phyloP scores from a whole-genome alignment of 2,113 vertebrate genomes.

The Pelodiscus sinensis region DNA sequence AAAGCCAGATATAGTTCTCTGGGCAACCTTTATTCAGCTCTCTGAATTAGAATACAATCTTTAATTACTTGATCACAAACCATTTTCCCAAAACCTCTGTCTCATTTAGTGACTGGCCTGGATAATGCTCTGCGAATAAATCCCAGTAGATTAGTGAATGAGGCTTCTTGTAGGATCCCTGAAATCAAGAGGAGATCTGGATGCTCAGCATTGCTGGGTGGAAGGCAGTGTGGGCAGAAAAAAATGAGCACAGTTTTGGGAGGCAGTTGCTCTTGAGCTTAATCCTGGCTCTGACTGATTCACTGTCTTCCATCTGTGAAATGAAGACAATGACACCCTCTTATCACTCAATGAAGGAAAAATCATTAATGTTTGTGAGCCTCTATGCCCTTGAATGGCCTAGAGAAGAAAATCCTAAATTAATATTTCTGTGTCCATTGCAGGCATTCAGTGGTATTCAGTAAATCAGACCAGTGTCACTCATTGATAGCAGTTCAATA shows the following conservation, averaged over 20 bases:
- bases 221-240: not conserved
- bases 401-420: rapidly evolving
- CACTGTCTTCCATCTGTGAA: not conserved
- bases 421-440: not conserved
- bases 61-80: not conserved
- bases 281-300: not conserved
- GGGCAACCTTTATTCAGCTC: not conserved
- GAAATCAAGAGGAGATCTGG: not conserved
- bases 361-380: not conserved
- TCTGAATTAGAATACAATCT: not conserved
- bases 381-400: rapidly evolving
- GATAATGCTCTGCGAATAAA: not conserved
- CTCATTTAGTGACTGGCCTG: not conserved
- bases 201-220: not conserved
- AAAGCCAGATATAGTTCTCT: not conserved
- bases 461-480: not conserved
- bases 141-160: not conserved
- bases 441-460: not conserved
- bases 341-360: not conserved
- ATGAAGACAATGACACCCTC: not conserved
- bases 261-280: not conserved
- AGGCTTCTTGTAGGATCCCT: not conserved
- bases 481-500: not conserved
- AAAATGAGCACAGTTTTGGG: not conserved
- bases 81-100: not conserved